Conservation (phyloP, 2,888 invertebrate genomes). For the Xestia sexstrigata region DNA sequence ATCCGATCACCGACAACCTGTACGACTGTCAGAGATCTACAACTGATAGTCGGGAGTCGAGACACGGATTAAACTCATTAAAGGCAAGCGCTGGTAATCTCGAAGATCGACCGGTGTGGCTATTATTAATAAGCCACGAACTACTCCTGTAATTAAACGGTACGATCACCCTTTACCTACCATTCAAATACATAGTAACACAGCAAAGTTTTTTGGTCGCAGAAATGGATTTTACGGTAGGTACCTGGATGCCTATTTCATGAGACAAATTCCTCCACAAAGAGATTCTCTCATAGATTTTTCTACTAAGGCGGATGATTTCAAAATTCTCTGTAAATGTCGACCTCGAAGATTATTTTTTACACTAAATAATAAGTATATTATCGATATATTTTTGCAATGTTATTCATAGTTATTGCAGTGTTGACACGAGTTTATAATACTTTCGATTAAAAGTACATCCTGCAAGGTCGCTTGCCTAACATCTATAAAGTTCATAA, state of each 20-base stretch:
- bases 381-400: conserved; percentile 15
- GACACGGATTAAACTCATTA: too few relatives aligned
- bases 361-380: conserved; percentile 16
- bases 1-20: too few relatives aligned
- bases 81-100: too few relatives aligned
- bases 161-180: background rate
- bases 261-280: too few relatives aligned
- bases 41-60: too few relatives aligned
- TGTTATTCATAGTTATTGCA: conserved; percentile 36
- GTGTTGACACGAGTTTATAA: conserved; percentile 42
- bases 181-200: too few relatives aligned
- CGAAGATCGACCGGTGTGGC: too few relatives aligned
- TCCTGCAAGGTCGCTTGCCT: conserved; percentile 56
- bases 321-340: conserved; percentile 10
- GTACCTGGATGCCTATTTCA: too few relatives aligned
- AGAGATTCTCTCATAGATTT: background rate
- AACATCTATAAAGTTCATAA: conserved; percentile 30
- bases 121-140: too few relatives aligned
- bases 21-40: too few relatives aligned
- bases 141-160: background rate
- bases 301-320: conserved; percentile 1
- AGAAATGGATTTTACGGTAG: background rate
- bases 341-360: conserved; percentile 28
- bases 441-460: conserved; percentile 53
- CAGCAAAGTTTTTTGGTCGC: background rate